Evolutionary conservation across 2,113 vertebrate genomes (phyloP).

Genomic region (Jaculus jaculus): DNA sequence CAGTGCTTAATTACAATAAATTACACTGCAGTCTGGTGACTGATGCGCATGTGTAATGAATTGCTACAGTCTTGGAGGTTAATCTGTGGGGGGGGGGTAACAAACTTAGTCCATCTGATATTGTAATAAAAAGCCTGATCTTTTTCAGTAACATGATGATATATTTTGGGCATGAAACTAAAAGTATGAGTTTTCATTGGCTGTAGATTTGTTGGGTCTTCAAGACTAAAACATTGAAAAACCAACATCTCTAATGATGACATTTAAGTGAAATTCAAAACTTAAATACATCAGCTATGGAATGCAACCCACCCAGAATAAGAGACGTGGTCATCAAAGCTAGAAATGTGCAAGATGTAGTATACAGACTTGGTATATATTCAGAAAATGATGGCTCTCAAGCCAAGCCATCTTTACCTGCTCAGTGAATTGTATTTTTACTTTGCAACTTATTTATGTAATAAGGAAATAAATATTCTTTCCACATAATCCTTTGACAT

Average conservation of each 20-base stretch:
- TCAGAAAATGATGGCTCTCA: slow-evolving; percentile 69
- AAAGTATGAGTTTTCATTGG: slow-evolving; percentile 88
- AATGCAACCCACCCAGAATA: slow-evolving; percentile 81
- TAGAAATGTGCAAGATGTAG: slow-evolving; percentile 73
- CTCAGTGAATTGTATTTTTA: slow-evolving; percentile 51
- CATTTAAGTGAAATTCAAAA: slow-evolving; percentile 85
- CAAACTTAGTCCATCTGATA: slow-evolving; percentile 87
- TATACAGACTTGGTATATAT: slow-evolving; percentile 41
- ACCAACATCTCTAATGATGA: slow-evolving; percentile 81
- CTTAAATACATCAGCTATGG: slow-evolving; percentile 82
- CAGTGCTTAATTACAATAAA: slow-evolving; percentile 86
- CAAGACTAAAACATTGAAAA: slow-evolving; percentile 84
- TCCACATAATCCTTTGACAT: slow-evolving; percentile 1
- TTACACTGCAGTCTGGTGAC: slow-evolving; percentile 81
- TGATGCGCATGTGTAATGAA: slow-evolving; percentile 86
- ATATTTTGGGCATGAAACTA: slow-evolving; percentile 87
- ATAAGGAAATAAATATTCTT: slow-evolving; percentile 51
- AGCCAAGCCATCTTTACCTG: slow-evolving; percentile 50
- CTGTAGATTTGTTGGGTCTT: slow-evolving; percentile 84
- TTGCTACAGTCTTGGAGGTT: slow-evolving; percentile 86
- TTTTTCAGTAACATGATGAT: slow-evolving; percentile 89
- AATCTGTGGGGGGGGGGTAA: slow-evolving; percentile 86
- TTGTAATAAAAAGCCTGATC: slow-evolving; percentile 86
- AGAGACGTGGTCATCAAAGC: slow-evolving; percentile 78
- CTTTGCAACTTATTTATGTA: slow-evolving; percentile 47